Evolutionary conservation across 2,888 invertebrate genomes (phyloP).

Genomic region (Sabatieria punctata): DNA sequence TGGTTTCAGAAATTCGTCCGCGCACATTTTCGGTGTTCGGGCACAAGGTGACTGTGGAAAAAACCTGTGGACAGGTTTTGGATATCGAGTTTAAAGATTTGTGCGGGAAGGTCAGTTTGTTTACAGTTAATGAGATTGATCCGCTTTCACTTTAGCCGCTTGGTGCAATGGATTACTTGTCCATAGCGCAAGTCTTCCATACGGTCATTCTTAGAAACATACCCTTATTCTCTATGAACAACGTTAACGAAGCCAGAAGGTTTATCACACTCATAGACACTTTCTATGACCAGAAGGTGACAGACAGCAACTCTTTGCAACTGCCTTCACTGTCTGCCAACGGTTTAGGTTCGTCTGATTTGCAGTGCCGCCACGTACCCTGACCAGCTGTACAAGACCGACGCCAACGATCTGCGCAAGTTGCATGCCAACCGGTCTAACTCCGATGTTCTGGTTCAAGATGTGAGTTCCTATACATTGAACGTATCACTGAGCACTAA

Average conservation of each 20-base stretch:
- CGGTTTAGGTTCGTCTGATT: constrained; percentile 51
- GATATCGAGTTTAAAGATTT: constrained; percentile 74
- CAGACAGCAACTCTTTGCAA: constrained; percentile 5
- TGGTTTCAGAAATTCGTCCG: constrained; percentile 47
- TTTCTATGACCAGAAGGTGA: constrained; percentile 74
- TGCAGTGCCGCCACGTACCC: constrained; percentile 62
- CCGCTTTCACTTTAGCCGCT: constrained; percentile 65
- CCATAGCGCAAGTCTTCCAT: constrained; percentile 79
- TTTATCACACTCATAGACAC: constrained; percentile 95
- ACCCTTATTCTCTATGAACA: constrained; percentile 57
- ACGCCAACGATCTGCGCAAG: too few relatives aligned
- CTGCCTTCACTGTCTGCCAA: neutral
- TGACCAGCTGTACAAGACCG: constrained; percentile 56
- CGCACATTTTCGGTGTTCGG: constrained; percentile 70
- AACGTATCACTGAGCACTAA: too few relatives aligned
- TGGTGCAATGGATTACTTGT: constrained; percentile 84
- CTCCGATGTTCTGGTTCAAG: too few relatives aligned
- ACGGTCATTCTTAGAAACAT: constrained; percentile 77
- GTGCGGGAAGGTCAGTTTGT: constrained; percentile 57
- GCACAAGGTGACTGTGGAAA: constrained; percentile 65
- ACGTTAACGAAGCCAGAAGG: constrained; percentile 70
- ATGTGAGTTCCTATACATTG: too few relatives aligned
- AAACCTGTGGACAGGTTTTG: constrained; percentile 75
- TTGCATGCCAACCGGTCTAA: too few relatives aligned
- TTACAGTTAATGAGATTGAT: too few relatives aligned